These are phyloP conservation scores for Xenotilapia caudafasciata DNA, from an alignment of 2,113 vertebrate species.

Conservation along the genomic window DNA sequence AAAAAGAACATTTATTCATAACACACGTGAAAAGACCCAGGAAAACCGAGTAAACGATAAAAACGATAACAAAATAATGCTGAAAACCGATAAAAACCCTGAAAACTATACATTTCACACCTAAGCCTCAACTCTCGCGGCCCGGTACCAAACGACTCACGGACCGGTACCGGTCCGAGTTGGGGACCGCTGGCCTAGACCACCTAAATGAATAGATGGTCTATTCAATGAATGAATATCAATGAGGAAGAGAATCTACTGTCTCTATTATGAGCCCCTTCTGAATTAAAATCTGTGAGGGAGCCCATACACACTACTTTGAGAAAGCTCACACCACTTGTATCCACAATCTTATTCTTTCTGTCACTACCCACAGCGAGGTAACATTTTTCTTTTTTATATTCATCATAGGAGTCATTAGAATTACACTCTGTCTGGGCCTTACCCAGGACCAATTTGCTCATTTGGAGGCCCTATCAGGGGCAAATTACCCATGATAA, in stretches of 20 bases:
- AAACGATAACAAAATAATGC: too few relatives aligned
- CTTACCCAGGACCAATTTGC: not conserved
- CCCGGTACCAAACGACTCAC: too few relatives aligned
- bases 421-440: not conserved
- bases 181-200: not conserved
- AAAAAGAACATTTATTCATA: too few relatives aligned
- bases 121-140: too few relatives aligned
- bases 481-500: not conserved
- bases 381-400: not conserved
- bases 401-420: not conserved
- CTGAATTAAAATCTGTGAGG: not conserved
- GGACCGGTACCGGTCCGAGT: too few relatives aligned
- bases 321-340: not conserved
- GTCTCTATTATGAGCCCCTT: not conserved
- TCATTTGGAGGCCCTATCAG: not conserved
- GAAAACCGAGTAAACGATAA: too few relatives aligned
- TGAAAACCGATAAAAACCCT: too few relatives aligned
- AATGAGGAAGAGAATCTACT: not conserved
- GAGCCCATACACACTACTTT: not conserved
- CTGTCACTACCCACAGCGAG: not conserved
- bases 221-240: not conserved
- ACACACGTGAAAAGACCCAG: too few relatives aligned
- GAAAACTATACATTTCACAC: too few relatives aligned
- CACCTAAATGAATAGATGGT: not conserved
- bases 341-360: not conserved